Percentiles rank a stretch among this genome's conserved stretches.
These are phyloP conservation scores for Oikopleura dioica DNA, from an alignment of 23 tunicate species.

Conservation along the genomic window DNA sequence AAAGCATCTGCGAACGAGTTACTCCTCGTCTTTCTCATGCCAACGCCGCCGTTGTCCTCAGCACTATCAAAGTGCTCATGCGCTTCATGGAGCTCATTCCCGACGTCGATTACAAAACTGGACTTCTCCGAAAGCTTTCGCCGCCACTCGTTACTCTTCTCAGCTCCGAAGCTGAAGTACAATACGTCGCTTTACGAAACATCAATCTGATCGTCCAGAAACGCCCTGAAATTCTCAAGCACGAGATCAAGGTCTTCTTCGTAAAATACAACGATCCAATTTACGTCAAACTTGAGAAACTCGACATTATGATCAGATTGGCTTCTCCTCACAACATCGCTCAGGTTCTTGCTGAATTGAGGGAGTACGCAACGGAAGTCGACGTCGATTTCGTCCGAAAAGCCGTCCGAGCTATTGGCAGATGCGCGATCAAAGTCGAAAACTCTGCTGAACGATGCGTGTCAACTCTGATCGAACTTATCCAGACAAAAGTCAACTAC, in stretches of 20 bases:
- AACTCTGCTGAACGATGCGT: conserved; percentile 85
- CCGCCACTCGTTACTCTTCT: conserved; percentile 94
- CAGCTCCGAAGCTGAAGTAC: conserved; percentile 81
- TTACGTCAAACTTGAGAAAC: conserved; percentile 79
- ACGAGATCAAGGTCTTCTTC: conserved; percentile 46
- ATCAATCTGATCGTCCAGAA: conserved; percentile 87
- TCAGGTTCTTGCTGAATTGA: conserved; percentile 87
- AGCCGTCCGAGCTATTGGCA: conserved; percentile 86
- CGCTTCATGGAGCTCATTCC: conserved; percentile 48
- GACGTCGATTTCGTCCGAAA: conserved; percentile 93
- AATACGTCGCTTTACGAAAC: conserved; percentile 74
- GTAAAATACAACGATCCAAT: conserved; percentile 98
- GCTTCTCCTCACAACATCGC: conserved; percentile 87
- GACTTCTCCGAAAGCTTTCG: conserved; percentile 48
- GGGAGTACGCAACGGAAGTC: conserved; percentile 91
- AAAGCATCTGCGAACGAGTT: conserved; percentile 76
- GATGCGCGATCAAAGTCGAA: conserved; percentile 97
- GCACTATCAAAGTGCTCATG: conserved; percentile 93
- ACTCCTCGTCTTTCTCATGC: conserved; percentile 92
- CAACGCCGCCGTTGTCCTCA: conserved; percentile 66
- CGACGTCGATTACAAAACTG: conserved; percentile 41
- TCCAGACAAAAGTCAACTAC: conserved; percentile 89
- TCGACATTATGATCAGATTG: conserved; percentile 89
- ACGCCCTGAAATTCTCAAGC: conserved; percentile 22
- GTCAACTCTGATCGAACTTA: conserved; percentile 67